Conservation (phyloP, 1,140 invertebrate genomes). For the Himalopsyche phryganea region DNA sequence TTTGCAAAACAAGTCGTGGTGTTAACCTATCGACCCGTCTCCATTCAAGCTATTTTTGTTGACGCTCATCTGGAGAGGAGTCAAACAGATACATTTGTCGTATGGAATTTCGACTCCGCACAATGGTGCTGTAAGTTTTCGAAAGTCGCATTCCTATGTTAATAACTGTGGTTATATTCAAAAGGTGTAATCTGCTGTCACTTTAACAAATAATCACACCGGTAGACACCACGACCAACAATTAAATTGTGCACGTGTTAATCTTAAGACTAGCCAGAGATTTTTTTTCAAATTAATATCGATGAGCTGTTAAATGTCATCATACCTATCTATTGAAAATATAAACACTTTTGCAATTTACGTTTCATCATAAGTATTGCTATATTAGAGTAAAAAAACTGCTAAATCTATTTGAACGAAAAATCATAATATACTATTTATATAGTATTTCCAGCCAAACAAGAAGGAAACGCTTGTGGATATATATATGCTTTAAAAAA, state of each 20-base stretch:
- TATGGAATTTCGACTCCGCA: neutral
- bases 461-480: too few species aligned
- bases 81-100: slow-evolving; percentile 4
- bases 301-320: neutral
- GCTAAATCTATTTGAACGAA: too few species aligned
- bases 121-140: neutral
- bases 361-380: too few species aligned
- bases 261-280: too few species aligned
- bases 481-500: too few species aligned
- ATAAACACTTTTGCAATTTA: too few species aligned
- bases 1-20: neutral
- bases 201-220: neutral
- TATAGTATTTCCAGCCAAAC: too few species aligned
- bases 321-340: too few species aligned
- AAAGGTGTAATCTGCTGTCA: neutral
- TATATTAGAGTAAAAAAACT: too few species aligned
- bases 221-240: neutral
- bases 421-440: too few species aligned
- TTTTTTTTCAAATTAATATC: neutral
- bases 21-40: neutral
- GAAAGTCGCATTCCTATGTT: slow-evolving; percentile 6
- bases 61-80: neutral
- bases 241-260: slow-evolving; percentile 1
- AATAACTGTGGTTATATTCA: neutral
- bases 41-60: too few species aligned